Evolutionary conservation across 2,113 vertebrate genomes (phyloP).

Genomic region (Leptocoma aspasia): DNA sequence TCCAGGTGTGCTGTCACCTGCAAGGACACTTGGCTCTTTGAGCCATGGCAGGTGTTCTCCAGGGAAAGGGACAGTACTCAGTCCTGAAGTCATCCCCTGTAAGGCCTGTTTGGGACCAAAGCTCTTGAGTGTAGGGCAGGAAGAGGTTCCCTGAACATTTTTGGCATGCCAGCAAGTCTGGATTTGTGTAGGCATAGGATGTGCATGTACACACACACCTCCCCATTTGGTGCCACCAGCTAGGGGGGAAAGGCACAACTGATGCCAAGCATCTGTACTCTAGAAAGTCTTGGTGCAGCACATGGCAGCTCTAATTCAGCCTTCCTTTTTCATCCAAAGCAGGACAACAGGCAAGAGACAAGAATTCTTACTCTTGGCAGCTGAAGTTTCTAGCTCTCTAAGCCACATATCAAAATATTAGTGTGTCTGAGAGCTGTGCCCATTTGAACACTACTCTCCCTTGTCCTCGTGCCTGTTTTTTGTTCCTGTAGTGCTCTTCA

Average conservation of each 20-base stretch:
- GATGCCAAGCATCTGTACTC: neutral
- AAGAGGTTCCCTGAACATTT: neutral
- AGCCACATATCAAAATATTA: neutral
- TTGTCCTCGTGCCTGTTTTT: neutral
- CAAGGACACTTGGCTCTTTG: neutral
- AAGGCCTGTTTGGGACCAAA: neutral
- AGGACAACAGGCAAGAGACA: neutral
- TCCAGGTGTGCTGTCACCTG: neutral
- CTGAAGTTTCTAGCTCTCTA: neutral
- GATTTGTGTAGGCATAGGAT: neutral
- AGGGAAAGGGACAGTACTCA: neutral
- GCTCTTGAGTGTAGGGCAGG: neutral
- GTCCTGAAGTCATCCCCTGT: slow-evolving; percentile 30
- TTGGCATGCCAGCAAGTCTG: neutral
- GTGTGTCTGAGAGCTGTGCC: neutral
- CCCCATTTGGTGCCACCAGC: neutral
- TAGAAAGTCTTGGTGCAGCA: neutral
- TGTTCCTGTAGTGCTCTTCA: neutral
- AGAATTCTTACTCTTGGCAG: neutral
- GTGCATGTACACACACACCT: neutral
- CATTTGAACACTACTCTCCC: neutral
- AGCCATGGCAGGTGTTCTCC: neutral
- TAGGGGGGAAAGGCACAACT: neutral
- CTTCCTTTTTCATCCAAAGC: neutral
- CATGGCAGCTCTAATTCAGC: neutral